A percentile compares a stretch with the other conserved stretches of the same genome.
Evolutionary conservation across 2,888 invertebrate species (phyloP).

Genomic region (Dioctria linearis): DNA sequence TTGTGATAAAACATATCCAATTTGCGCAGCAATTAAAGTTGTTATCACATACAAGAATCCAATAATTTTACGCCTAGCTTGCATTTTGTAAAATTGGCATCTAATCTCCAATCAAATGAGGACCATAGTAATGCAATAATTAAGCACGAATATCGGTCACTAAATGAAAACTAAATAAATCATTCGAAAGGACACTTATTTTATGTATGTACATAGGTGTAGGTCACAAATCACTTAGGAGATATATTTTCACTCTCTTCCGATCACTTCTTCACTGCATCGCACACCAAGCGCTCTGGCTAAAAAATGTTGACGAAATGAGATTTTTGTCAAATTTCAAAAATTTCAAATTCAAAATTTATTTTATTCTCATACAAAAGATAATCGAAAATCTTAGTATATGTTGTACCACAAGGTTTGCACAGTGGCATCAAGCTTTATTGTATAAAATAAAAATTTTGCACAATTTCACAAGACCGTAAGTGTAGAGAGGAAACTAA

Average conservation of each 20-base stretch:
- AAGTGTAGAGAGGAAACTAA: background rate
- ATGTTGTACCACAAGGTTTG: background rate
- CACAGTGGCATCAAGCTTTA: background rate
- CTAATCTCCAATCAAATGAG: background rate
- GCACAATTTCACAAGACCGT: background rate
- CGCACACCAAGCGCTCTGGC: background rate
- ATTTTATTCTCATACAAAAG: too few species aligned
- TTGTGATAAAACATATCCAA: constrained; percentile 28
- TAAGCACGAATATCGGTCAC: background rate
- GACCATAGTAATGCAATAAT: constrained; percentile 4
- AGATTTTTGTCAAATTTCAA: too few species aligned
- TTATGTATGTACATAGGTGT: background rate
- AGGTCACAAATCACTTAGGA: background rate
- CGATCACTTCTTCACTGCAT: background rate
- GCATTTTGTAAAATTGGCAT: background rate
- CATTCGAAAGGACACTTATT: background rate
- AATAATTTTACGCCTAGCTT: background rate
- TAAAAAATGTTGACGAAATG: background rate
- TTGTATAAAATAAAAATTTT: background rate
- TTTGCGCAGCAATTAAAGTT: background rate
- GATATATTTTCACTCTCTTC: background rate
- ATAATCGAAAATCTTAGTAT: too few species aligned
- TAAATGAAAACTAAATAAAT: background rate
- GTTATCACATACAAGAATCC: background rate
- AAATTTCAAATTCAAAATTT: too few species aligned